Evolutionary conservation across 2,888 invertebrate genomes (phyloP).

Genomic region (Pantelozetes paolii): DNA sequence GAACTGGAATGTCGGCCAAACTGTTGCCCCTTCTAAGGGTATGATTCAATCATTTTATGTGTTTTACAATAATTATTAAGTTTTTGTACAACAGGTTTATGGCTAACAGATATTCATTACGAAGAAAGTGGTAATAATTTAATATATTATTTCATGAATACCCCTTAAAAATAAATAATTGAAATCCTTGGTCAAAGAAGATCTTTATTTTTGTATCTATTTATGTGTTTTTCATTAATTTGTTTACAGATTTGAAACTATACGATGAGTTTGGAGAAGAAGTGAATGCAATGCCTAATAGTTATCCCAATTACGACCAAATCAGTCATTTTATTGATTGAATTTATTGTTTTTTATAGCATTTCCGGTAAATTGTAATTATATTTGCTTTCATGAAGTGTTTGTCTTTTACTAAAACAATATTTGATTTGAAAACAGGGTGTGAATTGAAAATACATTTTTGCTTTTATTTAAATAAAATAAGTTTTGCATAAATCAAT

Average conservation of each 20-base stretch:
- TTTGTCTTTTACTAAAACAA: too few species aligned
- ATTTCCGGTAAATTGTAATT: neutral
- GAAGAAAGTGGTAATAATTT: constrained; percentile 43
- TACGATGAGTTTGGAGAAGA: neutral
- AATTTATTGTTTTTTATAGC: neutral
- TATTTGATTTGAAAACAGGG: too few species aligned
- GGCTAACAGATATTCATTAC: constrained; percentile 43
- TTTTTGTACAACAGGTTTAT: constrained; percentile 39
- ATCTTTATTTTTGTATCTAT: too few species aligned
- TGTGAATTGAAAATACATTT: too few species aligned
- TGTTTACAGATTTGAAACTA: constrained; percentile 27
- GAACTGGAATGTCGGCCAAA: constrained; percentile 58
- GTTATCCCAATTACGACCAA: neutral
- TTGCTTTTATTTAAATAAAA: too few species aligned
- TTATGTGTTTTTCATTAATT: too few species aligned
- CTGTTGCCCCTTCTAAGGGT: constrained; percentile 41
- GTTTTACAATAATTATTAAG: neutral
- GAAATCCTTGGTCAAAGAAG: too few species aligned
- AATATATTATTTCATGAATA: constrained; percentile 13
- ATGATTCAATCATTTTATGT: neutral
- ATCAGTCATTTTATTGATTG: neutral
- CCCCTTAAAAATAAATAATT: too few species aligned
- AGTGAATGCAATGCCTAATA: neutral
- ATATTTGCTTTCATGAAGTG: neutral
- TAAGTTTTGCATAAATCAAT: too few species aligned